Evolutionary conservation across 2,888 invertebrate species (phyloP), one percentile per base, ranked within the genome.

Genomic region (Thera obeliscata): DNA sequence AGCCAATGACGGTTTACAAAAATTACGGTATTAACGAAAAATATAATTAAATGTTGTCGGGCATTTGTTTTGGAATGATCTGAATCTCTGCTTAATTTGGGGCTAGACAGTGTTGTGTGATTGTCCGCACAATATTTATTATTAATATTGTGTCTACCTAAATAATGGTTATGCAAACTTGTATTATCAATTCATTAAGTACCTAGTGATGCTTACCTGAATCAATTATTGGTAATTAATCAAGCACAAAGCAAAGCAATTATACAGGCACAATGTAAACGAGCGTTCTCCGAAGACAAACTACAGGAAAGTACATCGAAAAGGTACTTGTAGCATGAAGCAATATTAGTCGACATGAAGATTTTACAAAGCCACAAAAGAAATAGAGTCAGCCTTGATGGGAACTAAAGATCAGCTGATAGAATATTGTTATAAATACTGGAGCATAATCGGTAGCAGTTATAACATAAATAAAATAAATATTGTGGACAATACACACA

Each of bases 211-310:
- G 76, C 77, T 67, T 81, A 80, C 84, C 75, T 70, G 12, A 69
- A 63, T 70, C 78, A 82, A 83, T 83, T 82, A 83, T 78, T 76
- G 74, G 73, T 76, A 75, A 81, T 84, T 82, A 81, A 81, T 85
- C 79, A 81, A 78, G 74, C 74, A 73, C 67, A 71, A 64, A 66
- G 69, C 72, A 76, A 76, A 80, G 6, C 75, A 76, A 56, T 1
- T 22, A 22, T 12, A 52, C 52, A 36, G 56, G 22, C 41, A 38
- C 49, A 59, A 55, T 48, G n/a, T 64, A 38, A 49, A 12, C 22
- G 48, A 36, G 48, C 22, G 11, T 61, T 50, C 50, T 50, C 7
- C 7, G 6, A 49, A 4, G 5, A 49, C 5, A 5, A 49, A 49
- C 12, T n/a, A 50, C 0, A 50, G 12, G n/a, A 49, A 38, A 38